Conservation (phyloP, 2,113 vertebrate species). For the Passer montanus region DNA sequence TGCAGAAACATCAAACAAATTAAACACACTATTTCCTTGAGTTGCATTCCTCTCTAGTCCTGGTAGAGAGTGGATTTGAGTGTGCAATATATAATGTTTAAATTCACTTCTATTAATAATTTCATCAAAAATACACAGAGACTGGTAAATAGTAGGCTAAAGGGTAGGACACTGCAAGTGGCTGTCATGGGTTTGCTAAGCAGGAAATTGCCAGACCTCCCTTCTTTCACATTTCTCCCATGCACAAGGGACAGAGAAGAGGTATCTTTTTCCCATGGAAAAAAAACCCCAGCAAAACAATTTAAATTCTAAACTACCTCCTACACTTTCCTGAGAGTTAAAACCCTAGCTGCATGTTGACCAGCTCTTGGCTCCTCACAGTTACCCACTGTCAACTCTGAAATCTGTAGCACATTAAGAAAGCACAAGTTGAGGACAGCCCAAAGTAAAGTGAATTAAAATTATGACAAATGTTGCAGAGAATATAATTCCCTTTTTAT, state of each 20-base stretch:
- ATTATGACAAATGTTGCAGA: not conserved
- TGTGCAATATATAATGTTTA: not conserved
- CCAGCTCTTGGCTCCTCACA: not conserved
- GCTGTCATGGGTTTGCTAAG: not conserved
- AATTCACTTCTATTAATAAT: not conserved
- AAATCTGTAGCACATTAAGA: slow-evolving; percentile 29
- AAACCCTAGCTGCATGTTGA: not conserved
- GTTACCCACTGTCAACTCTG: not conserved
- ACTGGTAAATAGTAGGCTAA: not conserved
- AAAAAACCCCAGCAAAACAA: not conserved
- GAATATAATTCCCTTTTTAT: not conserved
- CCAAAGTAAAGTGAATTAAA: not conserved
- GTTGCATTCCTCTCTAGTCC: not conserved
- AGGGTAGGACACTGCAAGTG: not conserved
- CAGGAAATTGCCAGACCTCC: not conserved
- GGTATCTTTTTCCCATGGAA: slow-evolving; percentile 49
- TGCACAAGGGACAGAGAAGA: slow-evolving; percentile 23
- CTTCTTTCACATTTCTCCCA: slow-evolving; percentile 1
- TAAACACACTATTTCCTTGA: not conserved
- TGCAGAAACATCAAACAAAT: not conserved
- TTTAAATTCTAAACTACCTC: slow-evolving; percentile 24
- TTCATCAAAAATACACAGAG: not conserved
- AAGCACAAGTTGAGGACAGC: not conserved
- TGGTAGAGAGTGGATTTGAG: not conserved
- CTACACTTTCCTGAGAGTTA: slow-evolving; percentile 57